These are phyloP conservation scores for Drosophila chauvacae DNA, from an alignment of 1,140 invertebrate species.

Conservation along the genomic window DNA sequence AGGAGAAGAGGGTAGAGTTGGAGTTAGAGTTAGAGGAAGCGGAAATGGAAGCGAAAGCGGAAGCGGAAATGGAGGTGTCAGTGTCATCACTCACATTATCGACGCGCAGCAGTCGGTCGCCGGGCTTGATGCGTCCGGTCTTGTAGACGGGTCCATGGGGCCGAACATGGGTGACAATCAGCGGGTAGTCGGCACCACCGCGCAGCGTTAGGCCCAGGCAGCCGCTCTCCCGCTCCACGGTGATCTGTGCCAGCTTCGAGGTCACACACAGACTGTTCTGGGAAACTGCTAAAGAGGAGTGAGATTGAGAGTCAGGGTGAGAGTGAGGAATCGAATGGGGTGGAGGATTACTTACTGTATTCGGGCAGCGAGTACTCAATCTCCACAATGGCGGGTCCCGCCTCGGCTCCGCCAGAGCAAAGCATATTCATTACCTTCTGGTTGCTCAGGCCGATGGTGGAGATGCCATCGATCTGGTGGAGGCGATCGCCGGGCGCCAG, in stretches of 20 bases:
- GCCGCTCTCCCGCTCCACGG: conserved; percentile 91
- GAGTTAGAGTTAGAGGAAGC: no score
- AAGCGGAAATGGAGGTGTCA: conserved; percentile 32
- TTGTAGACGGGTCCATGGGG: conserved; percentile 94
- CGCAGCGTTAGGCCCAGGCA: conserved; percentile 95
- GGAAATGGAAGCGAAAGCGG: neutral
- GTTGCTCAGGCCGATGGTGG: conserved; percentile 90
- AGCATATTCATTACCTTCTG: conserved; percentile 91
- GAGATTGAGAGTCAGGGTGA: no score
- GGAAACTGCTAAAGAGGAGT: conserved; percentile 85
- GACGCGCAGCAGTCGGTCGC: conserved; percentile 95
- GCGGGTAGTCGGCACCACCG: conserved; percentile 91
- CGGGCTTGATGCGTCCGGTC: conserved; percentile 91
- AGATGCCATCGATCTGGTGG: conserved; percentile 92
- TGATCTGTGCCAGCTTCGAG: conserved; percentile 90
- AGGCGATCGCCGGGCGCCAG: conserved; percentile 91
- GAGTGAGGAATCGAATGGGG: no score
- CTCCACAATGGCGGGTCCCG: conserved; percentile 90
- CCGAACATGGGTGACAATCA: conserved; percentile 95
- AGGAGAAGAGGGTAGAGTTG: neutral
- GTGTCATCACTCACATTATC: conserved; percentile 88
- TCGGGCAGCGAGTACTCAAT: conserved; percentile 93
- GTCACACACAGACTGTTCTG: conserved; percentile 89
- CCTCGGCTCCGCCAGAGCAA: conserved; percentile 86
- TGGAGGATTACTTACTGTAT: conserved; percentile 86